phyloP scores from a whole-genome alignment of 1,140 invertebrate genomes.

The Papilio polyxenes region DNA sequence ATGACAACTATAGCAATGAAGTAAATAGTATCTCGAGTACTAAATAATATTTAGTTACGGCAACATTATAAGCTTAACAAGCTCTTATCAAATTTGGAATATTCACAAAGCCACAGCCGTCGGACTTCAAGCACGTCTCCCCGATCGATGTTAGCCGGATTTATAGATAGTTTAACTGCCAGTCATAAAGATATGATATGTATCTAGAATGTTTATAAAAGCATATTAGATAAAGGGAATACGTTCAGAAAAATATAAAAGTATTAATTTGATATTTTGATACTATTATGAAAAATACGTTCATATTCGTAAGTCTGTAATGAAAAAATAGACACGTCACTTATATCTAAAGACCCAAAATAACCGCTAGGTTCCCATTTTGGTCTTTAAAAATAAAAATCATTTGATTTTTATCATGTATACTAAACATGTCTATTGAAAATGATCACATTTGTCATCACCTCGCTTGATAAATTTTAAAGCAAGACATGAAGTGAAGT shows the following conservation, averaged over 20 bases:
- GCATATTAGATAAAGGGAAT: background rate
- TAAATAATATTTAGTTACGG: background rate
- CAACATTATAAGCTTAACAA: slow-evolving; percentile 2
- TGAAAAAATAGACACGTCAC: no score
- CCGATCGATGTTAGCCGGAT: background rate
- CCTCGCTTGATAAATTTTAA: background rate
- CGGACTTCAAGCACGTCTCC: background rate
- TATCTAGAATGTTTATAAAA: background rate
- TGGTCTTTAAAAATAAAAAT: no score
- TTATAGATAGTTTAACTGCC: slow-evolving; percentile 8
- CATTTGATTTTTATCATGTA: no score
- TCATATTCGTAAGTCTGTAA: no score
- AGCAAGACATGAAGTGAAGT: background rate
- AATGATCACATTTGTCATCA: no score
- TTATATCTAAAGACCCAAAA: no score
- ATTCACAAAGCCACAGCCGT: slow-evolving; percentile 2
- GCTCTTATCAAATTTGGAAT: slow-evolving; percentile 3
- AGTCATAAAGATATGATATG: slow-evolving; percentile 4
- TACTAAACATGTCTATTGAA: no score
- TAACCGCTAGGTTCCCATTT: no score
- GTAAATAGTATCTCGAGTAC: slow-evolving; percentile 4
- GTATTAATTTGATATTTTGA: background rate
- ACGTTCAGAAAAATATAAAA: background rate
- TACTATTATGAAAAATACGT: no score
- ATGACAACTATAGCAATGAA: background rate